phyloP scores from a whole-genome alignment of 2,888 invertebrate species.

The Sarcophaga subvicina region DNA sequence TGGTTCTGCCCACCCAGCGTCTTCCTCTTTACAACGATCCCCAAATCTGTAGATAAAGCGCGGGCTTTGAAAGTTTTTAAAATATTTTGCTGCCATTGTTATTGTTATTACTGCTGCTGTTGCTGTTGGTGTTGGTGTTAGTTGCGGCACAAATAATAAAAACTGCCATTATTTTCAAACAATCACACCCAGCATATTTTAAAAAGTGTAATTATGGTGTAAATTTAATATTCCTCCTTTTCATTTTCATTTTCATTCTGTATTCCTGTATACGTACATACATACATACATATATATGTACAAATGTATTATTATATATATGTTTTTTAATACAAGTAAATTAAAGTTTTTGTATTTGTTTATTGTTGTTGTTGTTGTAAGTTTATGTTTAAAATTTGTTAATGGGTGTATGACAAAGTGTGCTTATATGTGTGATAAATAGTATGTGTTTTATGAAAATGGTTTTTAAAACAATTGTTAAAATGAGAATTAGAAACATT shows the following conservation, averaged over 20 bases:
- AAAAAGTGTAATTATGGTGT: conserved; percentile 67
- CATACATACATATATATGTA: too few relatives aligned
- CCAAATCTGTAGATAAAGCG: conserved; percentile 39
- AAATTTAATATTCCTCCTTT: conserved; percentile 65
- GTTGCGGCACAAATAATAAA: conserved; percentile 53
- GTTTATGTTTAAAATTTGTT: not conserved
- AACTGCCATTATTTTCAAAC: conserved; percentile 60
- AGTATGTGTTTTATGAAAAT: conserved; percentile 4
- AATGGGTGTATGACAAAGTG: not conserved
- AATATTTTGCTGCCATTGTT: conserved; percentile 10
- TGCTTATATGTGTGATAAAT: conserved; percentile 15
- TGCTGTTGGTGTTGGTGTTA: not conserved
- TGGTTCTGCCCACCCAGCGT: not conserved
- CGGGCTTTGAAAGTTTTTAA: conserved; percentile 57
- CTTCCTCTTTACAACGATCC: conserved; percentile 14
- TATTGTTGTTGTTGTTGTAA: not conserved
- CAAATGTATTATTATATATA: too few relatives aligned
- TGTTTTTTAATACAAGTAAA: not conserved
- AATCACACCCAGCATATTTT: conserved; percentile 63
- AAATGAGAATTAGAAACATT: too few relatives aligned
- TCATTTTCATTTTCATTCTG: conserved; percentile 25
- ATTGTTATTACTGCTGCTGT: conserved; percentile 11
- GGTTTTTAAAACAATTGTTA: not conserved
- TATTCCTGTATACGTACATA: too few relatives aligned
- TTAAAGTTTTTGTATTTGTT: not conserved